Evolutionary conservation across 2,797 vertebrate genomes (phyloP).

Genomic region (Petrocephalus sullivani): DNA sequence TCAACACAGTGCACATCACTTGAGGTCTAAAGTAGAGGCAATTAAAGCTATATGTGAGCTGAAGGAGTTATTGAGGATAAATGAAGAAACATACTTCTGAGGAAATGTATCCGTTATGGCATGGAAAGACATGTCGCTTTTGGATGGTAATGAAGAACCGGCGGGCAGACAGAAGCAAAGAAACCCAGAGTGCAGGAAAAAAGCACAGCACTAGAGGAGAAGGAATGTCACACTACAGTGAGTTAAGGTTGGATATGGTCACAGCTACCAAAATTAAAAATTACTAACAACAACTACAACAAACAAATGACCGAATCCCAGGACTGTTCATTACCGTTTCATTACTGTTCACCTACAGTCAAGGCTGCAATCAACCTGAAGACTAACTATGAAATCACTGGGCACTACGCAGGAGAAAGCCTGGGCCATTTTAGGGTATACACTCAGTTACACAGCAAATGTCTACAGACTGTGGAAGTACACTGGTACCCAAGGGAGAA

Average conservation of each 20-base stretch:
- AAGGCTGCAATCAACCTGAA: background rate
- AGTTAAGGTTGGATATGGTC: background rate
- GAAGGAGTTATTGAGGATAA: background rate
- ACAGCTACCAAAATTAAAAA: background rate
- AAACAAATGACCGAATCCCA: background rate
- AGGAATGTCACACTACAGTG: background rate
- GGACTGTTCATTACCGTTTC: background rate
- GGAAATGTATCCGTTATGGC: background rate
- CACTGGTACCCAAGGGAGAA: no score
- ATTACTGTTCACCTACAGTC: background rate
- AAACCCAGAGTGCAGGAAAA: background rate
- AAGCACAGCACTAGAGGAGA: background rate
- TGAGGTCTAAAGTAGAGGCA: constrained; percentile 60
- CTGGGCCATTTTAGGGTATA: no score
- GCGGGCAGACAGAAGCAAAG: background rate
- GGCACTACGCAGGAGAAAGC: no score
- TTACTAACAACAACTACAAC: background rate
- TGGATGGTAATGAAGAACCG: background rate
- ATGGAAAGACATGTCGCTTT: background rate
- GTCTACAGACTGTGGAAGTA: no score
- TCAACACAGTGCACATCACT: constrained; percentile 79
- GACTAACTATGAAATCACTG: no score
- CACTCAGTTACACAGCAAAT: no score
- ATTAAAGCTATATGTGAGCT: background rate
- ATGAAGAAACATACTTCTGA: background rate